Conservation (phyloP, 2,113 vertebrate genomes). For the Cochlearius cochlearius region DNA sequence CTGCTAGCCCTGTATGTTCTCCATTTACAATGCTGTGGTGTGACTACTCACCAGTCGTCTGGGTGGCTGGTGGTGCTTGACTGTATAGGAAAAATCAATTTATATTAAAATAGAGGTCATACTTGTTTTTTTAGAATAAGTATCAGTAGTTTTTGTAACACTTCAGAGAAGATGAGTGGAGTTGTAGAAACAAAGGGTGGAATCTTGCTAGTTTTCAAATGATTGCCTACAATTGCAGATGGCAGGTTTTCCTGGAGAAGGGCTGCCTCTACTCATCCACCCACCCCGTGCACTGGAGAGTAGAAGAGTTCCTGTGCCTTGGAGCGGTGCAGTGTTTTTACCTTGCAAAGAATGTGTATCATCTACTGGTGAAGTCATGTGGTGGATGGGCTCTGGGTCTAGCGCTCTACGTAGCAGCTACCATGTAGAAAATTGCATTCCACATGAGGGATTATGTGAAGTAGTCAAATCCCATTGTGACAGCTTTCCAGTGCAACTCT, state of each 20-base stretch:
- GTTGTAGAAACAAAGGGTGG: conserved; percentile 9
- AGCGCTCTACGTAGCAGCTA: not conserved
- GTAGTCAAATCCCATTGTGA: not conserved
- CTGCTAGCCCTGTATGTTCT: not conserved
- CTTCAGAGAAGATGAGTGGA: conserved; percentile 36
- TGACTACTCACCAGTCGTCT: not conserved
- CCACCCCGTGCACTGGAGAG: not conserved
- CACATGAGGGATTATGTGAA: not conserved
- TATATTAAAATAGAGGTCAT: not conserved
- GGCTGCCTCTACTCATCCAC: not conserved
- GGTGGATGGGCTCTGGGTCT: not conserved
- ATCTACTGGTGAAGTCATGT: not conserved
- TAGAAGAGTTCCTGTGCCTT: not conserved
- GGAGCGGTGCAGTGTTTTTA: not conserved
- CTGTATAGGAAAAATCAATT: not conserved
- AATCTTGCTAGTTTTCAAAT: not conserved
- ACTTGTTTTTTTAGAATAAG: conserved; percentile 6
- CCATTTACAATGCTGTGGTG: not conserved
- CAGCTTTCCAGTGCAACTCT: not conserved
- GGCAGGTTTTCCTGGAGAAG: not conserved
- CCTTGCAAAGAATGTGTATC: not conserved
- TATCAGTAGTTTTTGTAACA: conserved; percentile 35
- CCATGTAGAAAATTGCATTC: not conserved
- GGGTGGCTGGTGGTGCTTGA: not conserved
- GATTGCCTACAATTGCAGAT: not conserved